Conservation (phyloP, 2,113 vertebrate species). For the Aix galericulata region DNA sequence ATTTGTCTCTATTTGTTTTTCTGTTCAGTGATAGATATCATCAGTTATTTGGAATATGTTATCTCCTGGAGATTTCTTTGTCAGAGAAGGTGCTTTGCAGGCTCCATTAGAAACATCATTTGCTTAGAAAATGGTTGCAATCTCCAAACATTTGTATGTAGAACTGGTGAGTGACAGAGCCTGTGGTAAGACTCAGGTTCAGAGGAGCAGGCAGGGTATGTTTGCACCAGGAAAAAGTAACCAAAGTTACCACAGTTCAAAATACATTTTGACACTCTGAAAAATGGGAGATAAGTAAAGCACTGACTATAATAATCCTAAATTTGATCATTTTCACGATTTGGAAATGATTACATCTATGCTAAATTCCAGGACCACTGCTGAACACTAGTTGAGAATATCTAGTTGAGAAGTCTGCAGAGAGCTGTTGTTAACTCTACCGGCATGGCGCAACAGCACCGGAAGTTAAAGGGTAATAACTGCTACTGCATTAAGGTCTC, state of each 20-base stretch:
- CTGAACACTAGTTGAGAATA: background rate
- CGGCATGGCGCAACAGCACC: background rate
- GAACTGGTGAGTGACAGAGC: background rate
- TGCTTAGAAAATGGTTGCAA: background rate
- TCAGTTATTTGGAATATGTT: background rate
- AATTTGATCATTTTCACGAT: background rate
- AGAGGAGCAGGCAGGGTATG: fast-evolving
- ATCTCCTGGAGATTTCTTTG: background rate
- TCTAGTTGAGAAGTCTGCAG: background rate
- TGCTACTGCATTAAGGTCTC: fast-evolving
- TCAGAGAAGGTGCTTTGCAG: background rate
- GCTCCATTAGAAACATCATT: background rate
- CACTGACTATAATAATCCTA: background rate
- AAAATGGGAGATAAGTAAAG: background rate
- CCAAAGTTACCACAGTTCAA: background rate
- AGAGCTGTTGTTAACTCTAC: background rate
- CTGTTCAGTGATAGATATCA: background rate
- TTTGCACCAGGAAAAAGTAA: background rate
- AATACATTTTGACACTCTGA: background rate
- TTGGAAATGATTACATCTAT: background rate
- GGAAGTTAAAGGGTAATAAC: background rate
- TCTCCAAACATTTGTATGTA: background rate
- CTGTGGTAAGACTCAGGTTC: background rate
- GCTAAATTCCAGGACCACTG: background rate
- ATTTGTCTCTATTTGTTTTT: background rate